Evolutionary conservation across 1,140 invertebrate species (phyloP), one percentile per base, ranked within the genome.

Genomic region (Ptiloglossa arizonensis): DNA sequence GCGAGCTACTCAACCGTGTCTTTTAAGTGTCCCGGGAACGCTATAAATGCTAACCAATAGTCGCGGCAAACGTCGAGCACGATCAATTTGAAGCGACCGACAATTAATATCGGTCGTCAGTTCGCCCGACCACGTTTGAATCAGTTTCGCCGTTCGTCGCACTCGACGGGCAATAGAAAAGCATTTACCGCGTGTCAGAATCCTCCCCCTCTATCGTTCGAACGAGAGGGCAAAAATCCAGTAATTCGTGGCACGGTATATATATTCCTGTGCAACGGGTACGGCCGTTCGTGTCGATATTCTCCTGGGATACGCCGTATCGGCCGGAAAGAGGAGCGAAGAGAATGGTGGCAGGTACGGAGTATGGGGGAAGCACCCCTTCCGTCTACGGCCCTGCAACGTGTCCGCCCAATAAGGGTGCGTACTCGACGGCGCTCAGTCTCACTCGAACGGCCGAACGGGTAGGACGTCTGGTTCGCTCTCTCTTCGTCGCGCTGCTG

Each of bases 371-470:
- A 32, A 48, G 46, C 70, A 50, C 82, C 64, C 54, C 38, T 52
- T 74, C 68, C 56, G 52, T 57, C 17, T 68, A 75, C 79, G 81
- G 83, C 82, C 84, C 84, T 88, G 84, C 57, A 57, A 67, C 56
- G 69, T 82, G 82, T 75, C 72, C 70, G 60, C 63, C 75, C 70
- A 71, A 60, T 77, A 70, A 66, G 79, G 60, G 67, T 74, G 82
- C 76, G 78, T 79, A 79, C 75, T 72, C 77, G 71, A 68, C 67
- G 59, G 75, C 78, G 76, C 68, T 85, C 84, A 89, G 87, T 89
- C 84, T 87, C 79, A 75, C 68, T 79, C 54, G 77, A 82, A 82
- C 84, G 60, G 68, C 78, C 76, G 59, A 2, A 48, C 52, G 60
- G 2, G 68, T 57, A 8, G 2, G 48, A 62, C 15, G 11, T 44